Percentiles rank a stretch among this genome's conserved stretches.
These are phyloP conservation scores for Aphidius gifuensis DNA, from an alignment of 1,140 invertebrate species.

Conservation along the genomic window DNA sequence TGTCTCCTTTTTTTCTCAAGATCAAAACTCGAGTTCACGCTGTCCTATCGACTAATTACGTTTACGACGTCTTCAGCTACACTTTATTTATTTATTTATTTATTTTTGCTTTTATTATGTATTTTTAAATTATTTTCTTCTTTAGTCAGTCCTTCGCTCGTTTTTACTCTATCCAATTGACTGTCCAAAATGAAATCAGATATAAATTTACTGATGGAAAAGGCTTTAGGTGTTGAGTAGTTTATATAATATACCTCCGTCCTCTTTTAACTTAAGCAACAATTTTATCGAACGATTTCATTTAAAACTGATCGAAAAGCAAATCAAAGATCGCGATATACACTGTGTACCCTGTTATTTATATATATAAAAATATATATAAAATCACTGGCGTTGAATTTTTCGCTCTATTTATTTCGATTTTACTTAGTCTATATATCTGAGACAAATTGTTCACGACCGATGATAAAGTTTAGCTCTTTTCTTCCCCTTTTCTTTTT, in stretches of 20 bases:
- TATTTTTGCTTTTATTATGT: conserved; percentile 2
- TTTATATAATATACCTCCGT: neutral
- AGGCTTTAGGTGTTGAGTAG: neutral
- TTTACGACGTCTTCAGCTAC: conserved; percentile 19
- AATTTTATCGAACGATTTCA: neutral
- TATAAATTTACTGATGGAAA: conserved; percentile 25
- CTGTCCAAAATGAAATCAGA: conserved; percentile 18
- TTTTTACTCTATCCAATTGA: neutral
- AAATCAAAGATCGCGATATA: too few relatives aligned
- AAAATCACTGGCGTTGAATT: too few relatives aligned
- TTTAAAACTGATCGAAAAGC: too few relatives aligned
- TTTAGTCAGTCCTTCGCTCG: too few relatives aligned
- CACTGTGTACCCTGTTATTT: too few relatives aligned
- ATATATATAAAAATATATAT: too few relatives aligned
- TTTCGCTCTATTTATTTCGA: too few relatives aligned
- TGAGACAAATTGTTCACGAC: too few relatives aligned
- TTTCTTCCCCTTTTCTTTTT: neutral
- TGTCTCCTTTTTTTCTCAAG: conserved; percentile 22
- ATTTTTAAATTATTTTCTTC: neutral
- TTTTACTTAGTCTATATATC: too few relatives aligned
- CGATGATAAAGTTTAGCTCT: too few relatives aligned
- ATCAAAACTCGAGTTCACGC: conserved; percentile 28
- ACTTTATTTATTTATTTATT: neutral
- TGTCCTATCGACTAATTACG: conserved; percentile 31
- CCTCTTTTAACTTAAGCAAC: neutral